Evolutionary conservation across 2,113 vertebrate species (phyloP), one percentile per base, ranked within the genome.

Genomic region (Lanius ludovicianus): DNA sequence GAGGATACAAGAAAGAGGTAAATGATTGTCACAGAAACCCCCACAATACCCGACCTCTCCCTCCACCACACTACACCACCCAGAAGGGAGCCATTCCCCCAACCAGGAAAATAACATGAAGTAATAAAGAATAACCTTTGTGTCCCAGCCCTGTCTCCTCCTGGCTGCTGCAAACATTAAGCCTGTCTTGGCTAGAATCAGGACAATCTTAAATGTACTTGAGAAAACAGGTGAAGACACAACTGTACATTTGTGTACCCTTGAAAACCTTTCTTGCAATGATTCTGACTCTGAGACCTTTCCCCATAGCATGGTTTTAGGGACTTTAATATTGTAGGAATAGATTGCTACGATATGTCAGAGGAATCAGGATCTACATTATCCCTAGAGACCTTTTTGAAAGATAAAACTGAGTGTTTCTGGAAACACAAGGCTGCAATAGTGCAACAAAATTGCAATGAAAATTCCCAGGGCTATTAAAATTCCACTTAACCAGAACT

Each of bases 41-140:
- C 31, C 25, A 44, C 10, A 37, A 31, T 33, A 53, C 27, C 12
- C 0, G 0, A 37, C 16, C 1, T 0, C 31, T 18, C 10, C 30
- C 8, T 49, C 8, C 31, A 42, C 25, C 44, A 31, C 27, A 22
- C 22, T 13, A 7, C 39, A 35, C 0, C 6, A 53, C 14, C 3
- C 1, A 2, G 20, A 52, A 52, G 33, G 39, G 20, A 75, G 13
- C 10, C 15, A 25, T 57, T 85, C 13, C 10, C 41, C 16, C 8
- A 20, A 31, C 13, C 35, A n/a, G 35, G 31, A 59, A 67, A 35
- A 42, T 35, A 11, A 21, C 24, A 35, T 42, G 8, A 35, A 41
- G 14, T 21, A 22, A 17, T 39, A 18, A 14, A 63, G 52, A 59
- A 25, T 22, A 59, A 59, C 9, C 1, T 59, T 15, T 30, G 25